phyloP scores from a whole-genome alignment of 2,797 vertebrate species.

The Uromys caudimaculatus region DNA sequence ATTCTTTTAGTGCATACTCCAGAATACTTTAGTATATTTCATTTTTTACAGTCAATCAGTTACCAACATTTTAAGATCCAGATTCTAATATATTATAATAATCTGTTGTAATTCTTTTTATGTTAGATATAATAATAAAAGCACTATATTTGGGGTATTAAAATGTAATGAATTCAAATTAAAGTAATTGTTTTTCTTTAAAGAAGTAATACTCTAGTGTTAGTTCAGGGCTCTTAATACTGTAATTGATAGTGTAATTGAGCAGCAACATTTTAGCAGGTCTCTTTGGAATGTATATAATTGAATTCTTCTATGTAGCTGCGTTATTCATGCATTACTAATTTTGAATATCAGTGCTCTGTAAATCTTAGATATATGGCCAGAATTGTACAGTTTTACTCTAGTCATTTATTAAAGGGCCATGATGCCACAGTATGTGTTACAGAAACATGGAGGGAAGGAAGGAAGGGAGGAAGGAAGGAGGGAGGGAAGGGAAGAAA shows the following conservation, averaged over 20 bases:
- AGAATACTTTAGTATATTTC: background rate
- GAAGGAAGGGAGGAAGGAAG: too few species aligned
- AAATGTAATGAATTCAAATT: background rate
- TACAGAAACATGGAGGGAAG: background rate
- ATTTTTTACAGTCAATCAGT: background rate
- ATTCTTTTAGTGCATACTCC: background rate
- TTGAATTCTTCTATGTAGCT: background rate
- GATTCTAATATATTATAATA: background rate
- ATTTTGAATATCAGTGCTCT: background rate
- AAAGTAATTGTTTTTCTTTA: background rate
- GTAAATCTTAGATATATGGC: background rate
- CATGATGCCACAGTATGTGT: background rate
- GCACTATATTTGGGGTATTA: background rate
- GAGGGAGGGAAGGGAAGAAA: accelerated
- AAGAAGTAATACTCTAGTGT: background rate
- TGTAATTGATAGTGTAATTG: background rate
- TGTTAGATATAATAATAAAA: background rate
- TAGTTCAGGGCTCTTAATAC: background rate
- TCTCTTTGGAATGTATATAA: background rate
- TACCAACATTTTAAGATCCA: slow-evolving; percentile 15
- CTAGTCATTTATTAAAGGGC: background rate
- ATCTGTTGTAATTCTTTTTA: background rate
- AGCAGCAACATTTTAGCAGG: background rate
- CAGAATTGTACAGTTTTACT: background rate
- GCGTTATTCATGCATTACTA: background rate